A percentile compares a stretch with the other conserved stretches of the same genome.
These are phyloP conservation scores for Danio tinwini DNA, from an alignment of 2,797 vertebrate genomes.

Conservation along the genomic window DNA sequence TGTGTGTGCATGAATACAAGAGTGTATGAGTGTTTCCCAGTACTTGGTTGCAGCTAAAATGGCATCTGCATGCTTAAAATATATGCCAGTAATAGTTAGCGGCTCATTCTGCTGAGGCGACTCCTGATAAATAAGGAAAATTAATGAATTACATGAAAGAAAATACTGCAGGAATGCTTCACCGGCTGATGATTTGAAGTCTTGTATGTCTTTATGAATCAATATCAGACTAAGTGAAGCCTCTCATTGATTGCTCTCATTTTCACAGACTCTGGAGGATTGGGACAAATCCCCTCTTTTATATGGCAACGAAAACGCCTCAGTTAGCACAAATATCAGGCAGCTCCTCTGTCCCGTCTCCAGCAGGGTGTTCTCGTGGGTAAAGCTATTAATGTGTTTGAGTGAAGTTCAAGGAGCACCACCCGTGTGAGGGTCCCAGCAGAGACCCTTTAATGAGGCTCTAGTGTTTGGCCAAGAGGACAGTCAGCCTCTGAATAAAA, in stretches of 20 bases:
- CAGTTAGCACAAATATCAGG: background rate
- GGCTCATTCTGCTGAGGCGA: no score
- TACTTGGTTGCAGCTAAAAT: no score
- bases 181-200: background rate
- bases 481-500: conserved; percentile 9
- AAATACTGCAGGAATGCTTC: background rate
- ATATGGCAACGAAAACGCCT: background rate
- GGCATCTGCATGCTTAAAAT: no score
- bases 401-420: background rate
- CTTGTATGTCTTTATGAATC: background rate
- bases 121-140: no score
- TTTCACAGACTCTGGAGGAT: conserved; percentile 4
- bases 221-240: conserved; percentile 13
- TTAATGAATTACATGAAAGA: background rate
- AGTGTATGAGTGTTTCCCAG: no score
- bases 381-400: conserved; percentile 10
- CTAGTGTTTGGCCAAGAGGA: background rate
- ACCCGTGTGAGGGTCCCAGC: conserved; percentile 1
- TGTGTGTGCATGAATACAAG: no score
- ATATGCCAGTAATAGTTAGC: no score
- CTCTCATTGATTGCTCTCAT: background rate
- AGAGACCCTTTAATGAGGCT: conserved; percentile 12
- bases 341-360: background rate
- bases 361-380: background rate
- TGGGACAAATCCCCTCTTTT: conserved; percentile 19